Percentiles rank a stretch among this genome's conserved stretches.
Conservation (phyloP, 2,797 vertebrate genomes). For the Capromys pilorides region DNA sequence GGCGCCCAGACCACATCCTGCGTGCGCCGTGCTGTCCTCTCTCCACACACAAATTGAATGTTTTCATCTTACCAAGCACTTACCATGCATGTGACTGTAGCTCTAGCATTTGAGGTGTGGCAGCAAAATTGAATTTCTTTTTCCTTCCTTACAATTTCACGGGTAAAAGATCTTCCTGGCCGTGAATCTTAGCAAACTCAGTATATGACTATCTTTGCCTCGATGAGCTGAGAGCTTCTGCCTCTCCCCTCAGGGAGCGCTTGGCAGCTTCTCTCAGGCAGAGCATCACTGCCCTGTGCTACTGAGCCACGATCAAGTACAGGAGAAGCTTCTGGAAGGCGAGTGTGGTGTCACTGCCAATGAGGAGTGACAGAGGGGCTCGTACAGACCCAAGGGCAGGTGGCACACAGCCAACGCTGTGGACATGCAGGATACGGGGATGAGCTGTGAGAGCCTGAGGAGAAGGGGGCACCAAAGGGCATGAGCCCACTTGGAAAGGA, state of each 20-base stretch:
- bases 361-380: background rate
- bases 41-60: background rate
- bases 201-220: background rate
- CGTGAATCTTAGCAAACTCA: background rate
- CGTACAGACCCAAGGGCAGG: background rate
- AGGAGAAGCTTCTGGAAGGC: background rate
- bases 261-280: background rate
- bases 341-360: background rate
- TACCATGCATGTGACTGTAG: background rate
- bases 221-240: background rate
- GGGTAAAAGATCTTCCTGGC: background rate
- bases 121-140: background rate
- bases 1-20: background rate
- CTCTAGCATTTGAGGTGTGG: background rate
- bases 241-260: background rate
- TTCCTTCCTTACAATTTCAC: background rate
- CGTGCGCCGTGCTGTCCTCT: background rate
- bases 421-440: background rate
- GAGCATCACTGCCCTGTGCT: background rate
- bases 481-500: no score
- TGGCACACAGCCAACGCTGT: background rate
- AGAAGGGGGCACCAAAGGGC: background rate
- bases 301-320: background rate
- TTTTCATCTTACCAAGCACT: background rate
- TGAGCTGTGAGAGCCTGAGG: no score